A percentile compares a stretch with the other conserved stretches of the same genome.
phyloP scores from a whole-genome alignment of 1,140 invertebrate genomes.

The Triops longicaudatus region DNA sequence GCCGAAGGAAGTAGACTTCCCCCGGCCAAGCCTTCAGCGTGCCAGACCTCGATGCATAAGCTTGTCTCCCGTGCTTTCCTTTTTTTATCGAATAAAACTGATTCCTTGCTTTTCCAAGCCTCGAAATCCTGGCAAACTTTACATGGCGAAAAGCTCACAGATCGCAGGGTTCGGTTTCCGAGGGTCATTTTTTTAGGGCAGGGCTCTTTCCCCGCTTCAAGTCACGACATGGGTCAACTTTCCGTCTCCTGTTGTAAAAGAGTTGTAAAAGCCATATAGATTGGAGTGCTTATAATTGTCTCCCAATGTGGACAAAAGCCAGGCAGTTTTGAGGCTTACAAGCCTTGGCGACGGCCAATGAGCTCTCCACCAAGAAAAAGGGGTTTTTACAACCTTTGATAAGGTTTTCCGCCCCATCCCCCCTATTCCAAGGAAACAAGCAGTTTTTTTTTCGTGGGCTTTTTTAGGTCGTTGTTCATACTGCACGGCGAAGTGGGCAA shows the following conservation, averaged over 20 bases:
- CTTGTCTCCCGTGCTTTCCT: too few relatives aligned
- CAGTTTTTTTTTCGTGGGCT: not conserved
- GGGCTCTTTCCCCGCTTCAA: too few relatives aligned
- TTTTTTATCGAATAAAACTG: too few relatives aligned
- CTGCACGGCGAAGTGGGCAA: not conserved
- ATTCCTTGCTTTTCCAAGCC: too few relatives aligned
- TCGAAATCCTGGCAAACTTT: too few relatives aligned
- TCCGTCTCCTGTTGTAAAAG: not conserved
- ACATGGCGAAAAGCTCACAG: too few relatives aligned
- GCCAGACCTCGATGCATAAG: too few relatives aligned
- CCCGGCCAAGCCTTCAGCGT: too few relatives aligned
- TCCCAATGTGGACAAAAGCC: not conserved
- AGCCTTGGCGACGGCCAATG: not conserved
- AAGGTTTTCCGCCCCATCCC: not conserved
- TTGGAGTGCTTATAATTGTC: not conserved
- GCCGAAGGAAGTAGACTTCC: too few relatives aligned
- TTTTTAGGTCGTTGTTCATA: not conserved
- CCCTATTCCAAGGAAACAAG: not conserved
- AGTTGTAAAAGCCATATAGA: slow-evolving; percentile 8
- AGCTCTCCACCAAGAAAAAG: not conserved
- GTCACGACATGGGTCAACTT: too few relatives aligned
- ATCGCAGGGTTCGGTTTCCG: too few relatives aligned
- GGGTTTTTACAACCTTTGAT: slow-evolving; percentile 2
- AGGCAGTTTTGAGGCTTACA: not conserved
- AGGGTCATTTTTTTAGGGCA: too few relatives aligned